Percentiles rank a stretch among this genome's conserved stretches.
These are phyloP conservation scores for Vidua macroura DNA, from an alignment of 2,113 vertebrate genomes.

Conservation along the genomic window DNA sequence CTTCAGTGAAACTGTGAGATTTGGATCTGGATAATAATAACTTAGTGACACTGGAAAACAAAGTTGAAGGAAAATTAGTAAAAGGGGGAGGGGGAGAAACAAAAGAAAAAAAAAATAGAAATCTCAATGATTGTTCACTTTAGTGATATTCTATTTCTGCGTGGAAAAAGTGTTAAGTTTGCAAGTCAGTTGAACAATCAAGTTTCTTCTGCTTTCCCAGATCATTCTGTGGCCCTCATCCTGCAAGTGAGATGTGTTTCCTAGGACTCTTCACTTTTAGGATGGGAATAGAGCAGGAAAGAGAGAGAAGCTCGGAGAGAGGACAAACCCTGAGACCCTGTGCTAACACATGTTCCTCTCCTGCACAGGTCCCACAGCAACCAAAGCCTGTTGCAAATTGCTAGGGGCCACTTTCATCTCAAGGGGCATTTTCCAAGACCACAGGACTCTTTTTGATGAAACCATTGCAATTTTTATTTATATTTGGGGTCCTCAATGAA, in stretches of 20 bases:
- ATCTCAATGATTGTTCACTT: neutral
- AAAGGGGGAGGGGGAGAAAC: neutral
- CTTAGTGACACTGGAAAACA: constrained; percentile 1
- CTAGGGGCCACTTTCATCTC: neutral
- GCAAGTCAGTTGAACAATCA: neutral
- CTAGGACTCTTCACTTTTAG: neutral
- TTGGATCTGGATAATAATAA: constrained; percentile 47
- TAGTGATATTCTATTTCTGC: neutral
- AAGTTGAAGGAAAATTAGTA: neutral
- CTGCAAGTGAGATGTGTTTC: neutral
- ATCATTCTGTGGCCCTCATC: neutral
- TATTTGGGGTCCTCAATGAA: neutral
- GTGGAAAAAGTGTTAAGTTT: neutral
- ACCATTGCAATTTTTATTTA: neutral
- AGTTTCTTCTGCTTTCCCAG: neutral
- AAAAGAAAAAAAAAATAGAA: constrained; percentile 4
- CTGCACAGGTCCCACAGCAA: neutral
- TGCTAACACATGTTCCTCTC: neutral
- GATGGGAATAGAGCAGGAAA: neutral
- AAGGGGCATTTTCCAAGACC: neutral
- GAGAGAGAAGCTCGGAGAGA: neutral
- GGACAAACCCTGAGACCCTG: neutral
- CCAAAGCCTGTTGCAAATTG: neutral
- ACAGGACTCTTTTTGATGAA: neutral
- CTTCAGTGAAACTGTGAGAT: constrained; percentile 39